Conservation (phyloP, 2,888 invertebrate species). For the Apoda limacodes region DNA sequence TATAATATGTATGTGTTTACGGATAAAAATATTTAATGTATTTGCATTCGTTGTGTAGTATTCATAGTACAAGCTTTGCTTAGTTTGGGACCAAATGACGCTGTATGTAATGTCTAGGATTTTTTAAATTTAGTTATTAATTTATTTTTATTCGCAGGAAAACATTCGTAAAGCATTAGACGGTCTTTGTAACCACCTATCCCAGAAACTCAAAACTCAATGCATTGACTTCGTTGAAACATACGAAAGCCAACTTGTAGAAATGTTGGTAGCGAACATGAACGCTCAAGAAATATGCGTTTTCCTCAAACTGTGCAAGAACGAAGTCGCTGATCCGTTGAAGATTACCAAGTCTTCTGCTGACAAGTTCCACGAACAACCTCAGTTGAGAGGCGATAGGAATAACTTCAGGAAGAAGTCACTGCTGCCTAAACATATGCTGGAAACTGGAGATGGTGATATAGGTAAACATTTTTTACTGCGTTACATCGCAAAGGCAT, state of each 20-base stretch:
- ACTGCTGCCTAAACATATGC: constrained; percentile 38
- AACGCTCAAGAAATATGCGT: constrained; percentile 77
- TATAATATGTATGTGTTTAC: too few species aligned
- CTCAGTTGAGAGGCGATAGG: constrained; percentile 42
- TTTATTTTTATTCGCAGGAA: constrained; percentile 66
- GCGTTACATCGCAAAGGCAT: constrained; percentile 1
- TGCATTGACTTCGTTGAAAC: constrained; percentile 82
- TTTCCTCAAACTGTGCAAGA: constrained; percentile 78
- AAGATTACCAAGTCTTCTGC: constrained; percentile 17
- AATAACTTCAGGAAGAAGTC: constrained; percentile 42
- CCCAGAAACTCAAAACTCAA: constrained; percentile 71
- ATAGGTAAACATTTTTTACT: constrained; percentile 47
- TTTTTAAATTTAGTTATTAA: too few species aligned
- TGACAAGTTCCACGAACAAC: constrained; percentile 47
- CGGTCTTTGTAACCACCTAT: constrained; percentile 77
- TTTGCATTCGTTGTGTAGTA: too few species aligned
- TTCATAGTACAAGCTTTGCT: too few species aligned
- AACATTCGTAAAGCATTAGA: constrained; percentile 77
- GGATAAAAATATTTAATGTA: too few species aligned
- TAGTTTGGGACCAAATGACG: too few species aligned
- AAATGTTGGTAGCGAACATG: constrained; percentile 82
- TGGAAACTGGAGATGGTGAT: constrained; percentile 33
- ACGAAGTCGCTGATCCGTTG: constrained; percentile 25
- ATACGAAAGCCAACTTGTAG: constrained; percentile 81
- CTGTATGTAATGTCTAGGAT: too few species aligned